Base-by-base conservation (phyloP, 2,888 invertebrate species). In the Trisateles emortualis region DNA sequence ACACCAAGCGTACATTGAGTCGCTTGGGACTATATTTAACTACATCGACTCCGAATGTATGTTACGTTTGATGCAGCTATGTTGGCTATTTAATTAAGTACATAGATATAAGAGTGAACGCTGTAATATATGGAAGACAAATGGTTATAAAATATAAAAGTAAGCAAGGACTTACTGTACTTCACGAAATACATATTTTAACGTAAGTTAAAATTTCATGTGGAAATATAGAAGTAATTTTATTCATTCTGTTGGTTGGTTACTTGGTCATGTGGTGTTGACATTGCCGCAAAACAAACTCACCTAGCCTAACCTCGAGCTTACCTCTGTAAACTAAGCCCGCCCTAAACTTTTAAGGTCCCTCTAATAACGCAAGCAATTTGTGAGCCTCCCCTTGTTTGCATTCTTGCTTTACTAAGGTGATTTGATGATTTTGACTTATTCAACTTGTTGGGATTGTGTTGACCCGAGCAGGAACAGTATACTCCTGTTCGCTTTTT, bases 401-500 rank as follows among this genome's bases (percentile, higher is more conserved):
- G 82, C 87, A 82, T 83, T 86, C 86, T 88, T 87, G 84, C 86
- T 88, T 86, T 84, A 81, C 85, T 77, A 77, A 88, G 88, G 88
- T 90, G 89, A 92, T 91, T 92, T 92, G 90, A 91, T 90, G 91
- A 92, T 91, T 90, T 88, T 87, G 88, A 90, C 88, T 90, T 89
- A 90, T 90, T 90, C 83, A 86, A 86, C 84, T 84, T 84, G 83
- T 81, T 74, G 79, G 76, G 75, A 79, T 79, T 83, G 79, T 82
- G 72, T 75, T 71, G 63, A 73, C 73, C 66, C 68, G 64, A 63
- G 26, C 61, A 55, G 55, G 63, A 73, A 64, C 69, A 64, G 63
- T 68, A 52, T 65, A 67, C 65, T 71, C 59, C 44, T 70, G 72
- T 72, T 72, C 71, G 68, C 60, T 54, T 62, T 60, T 50, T 39